These are phyloP conservation scores for Macrotrachela quadricornifera DNA, from an alignment of 1,140 invertebrate genomes.

Conservation along the genomic window DNA sequence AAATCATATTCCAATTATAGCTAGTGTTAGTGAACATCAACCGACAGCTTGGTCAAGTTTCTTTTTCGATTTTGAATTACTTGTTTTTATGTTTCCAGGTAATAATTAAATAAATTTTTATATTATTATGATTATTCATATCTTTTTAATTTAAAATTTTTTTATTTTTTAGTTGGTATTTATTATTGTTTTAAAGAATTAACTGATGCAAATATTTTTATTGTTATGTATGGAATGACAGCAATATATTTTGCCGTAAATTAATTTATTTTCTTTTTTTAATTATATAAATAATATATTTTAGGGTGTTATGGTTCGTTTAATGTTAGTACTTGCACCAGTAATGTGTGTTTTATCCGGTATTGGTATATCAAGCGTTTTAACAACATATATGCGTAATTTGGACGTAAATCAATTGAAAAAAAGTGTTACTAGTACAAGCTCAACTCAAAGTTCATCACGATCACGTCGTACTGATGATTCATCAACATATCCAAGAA, in stretches of 20 bases:
- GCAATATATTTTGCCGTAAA: slow-evolving; percentile 74
- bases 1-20: slow-evolving; percentile 96
- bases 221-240: slow-evolving; percentile 84
- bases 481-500: neutral
- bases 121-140: too few relatives aligned
- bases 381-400: slow-evolving; percentile 73
- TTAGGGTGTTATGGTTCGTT: slow-evolving; percentile 95
- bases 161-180: slow-evolving; percentile 37
- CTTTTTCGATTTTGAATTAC: slow-evolving; percentile 83
- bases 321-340: slow-evolving; percentile 87
- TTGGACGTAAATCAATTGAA: slow-evolving; percentile 7
- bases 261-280: slow-evolving; percentile 41
- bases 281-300: slow-evolving; percentile 95
- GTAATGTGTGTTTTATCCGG: slow-evolving; percentile 91
- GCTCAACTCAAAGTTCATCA: neutral
- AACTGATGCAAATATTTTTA: slow-evolving; percentile 86
- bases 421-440: neutral
- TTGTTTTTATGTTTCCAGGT: slow-evolving; percentile 71
- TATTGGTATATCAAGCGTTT: slow-evolving; percentile 66
- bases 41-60: slow-evolving; percentile 95
- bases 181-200: slow-evolving; percentile 84
- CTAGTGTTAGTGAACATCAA: slow-evolving; percentile 93
- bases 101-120: slow-evolving; percentile 35
- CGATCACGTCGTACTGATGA: neutral
- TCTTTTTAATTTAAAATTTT: neutral